Percentiles rank a stretch among this genome's conserved stretches.
Evolutionary conservation across 2,113 vertebrate genomes (phyloP).

Genomic region (Leucoraja erinaceus): DNA sequence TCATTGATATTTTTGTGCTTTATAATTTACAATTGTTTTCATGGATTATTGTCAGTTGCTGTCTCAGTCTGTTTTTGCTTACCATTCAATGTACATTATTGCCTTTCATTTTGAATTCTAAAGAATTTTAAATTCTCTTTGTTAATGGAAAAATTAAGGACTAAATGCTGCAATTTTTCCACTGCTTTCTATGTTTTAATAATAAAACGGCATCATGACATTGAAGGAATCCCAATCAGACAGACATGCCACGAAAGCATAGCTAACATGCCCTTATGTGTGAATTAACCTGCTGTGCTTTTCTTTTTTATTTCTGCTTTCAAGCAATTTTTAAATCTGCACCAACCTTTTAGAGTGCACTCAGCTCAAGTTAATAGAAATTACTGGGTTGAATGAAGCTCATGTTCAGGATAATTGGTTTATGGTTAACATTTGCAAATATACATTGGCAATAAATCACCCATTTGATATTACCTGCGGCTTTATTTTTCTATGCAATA

Average conservation of each 20-base stretch:
- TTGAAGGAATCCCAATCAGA: neutral
- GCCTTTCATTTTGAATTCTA: neutral
- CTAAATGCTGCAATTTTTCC: neutral
- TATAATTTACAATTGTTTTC: neutral
- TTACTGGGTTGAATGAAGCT: neutral
- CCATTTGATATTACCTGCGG: neutral
- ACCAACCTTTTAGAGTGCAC: neutral
- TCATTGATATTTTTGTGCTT: neutral
- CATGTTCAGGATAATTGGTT: neutral
- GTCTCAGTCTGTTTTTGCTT: neutral
- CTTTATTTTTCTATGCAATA: slow-evolving; percentile 9
- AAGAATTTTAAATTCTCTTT: neutral
- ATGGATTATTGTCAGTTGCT: neutral
- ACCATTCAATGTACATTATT: neutral
- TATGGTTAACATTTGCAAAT: neutral
- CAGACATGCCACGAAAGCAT: neutral
- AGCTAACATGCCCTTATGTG: neutral
- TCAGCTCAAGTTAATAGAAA: neutral
- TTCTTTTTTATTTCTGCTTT: slow-evolving; percentile 2
- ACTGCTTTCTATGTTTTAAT: neutral
- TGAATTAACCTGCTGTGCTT: neutral
- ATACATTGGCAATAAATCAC: neutral
- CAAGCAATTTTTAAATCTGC: neutral
- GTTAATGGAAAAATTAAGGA: slow-evolving; percentile 18
- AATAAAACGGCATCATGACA: neutral